Base-by-base conservation (phyloP, 2,888 invertebrate genomes). In the Bimastos eiseni region DNA sequence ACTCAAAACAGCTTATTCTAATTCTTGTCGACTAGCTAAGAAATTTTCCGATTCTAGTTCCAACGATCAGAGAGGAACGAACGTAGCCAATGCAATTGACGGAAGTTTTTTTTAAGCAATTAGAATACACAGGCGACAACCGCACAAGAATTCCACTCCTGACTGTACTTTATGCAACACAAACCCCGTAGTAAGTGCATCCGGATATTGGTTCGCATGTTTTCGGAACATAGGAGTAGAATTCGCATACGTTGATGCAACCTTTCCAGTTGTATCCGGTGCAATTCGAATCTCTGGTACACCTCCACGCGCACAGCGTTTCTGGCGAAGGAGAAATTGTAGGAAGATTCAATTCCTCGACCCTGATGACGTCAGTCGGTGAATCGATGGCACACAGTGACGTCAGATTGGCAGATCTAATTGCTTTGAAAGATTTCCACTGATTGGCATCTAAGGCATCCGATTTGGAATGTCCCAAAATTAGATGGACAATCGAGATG, bases 161-260 rank as follows among this genome's bases (percentile, higher is more conserved):
- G n/a, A n/a, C n/a, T n/a, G n/a, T n/a, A n/a, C n/a, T n/a, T n/a
- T n/a, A 86, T 86, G 6, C 30, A n/a, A 70, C 36, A 86, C 86
- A 36, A n/a, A 86, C 86, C 37, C 86, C 86, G 86, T 86, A 86
- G 15, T 86, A 30, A 36, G 86, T 37, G 86, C 86, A 86, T 86
- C 86, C 86, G 21, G 36, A 86, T 86, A 86, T 33, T 3, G 11
- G 4, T 19, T 34, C 86, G 86, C 86, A 86, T 8, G 37, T 36
- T 37, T 86, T 86, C 86, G 86, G 34, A 19, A 86, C 86, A 33
- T 86, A 86, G 5, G 86, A 86, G 36, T 86, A 86, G 36, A 86
- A 36, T 17, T 86, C 86, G 37, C 86, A 86, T 86, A 36, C 86
- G 4, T 86, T 37, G 36, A 24, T 86, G 86, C 86, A 86, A 5